Base-by-base conservation (phyloP, 2,888 invertebrate genomes). In the Zonitis immaculata region DNA sequence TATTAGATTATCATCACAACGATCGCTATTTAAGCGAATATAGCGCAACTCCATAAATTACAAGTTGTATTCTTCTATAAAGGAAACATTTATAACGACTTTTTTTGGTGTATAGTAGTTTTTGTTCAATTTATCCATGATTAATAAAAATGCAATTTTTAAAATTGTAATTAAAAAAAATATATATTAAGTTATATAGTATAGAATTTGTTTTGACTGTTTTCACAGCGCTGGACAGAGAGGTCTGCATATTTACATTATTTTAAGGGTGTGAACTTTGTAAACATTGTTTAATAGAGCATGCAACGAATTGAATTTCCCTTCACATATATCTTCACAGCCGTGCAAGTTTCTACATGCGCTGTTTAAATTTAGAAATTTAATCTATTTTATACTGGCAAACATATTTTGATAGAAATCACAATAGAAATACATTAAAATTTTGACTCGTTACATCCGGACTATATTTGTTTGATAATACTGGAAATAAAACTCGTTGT, bases 251-350 rank as follows among this genome's bases (percentile, higher is more conserved):
- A 66, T 65, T 64, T 66, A 63, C 62, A 58, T 64, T 66, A 66
- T 65, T 66, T 64, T 63, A 62, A 61, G 67, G 67, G 69, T 68
- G 70, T 62, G 66, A 68, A 66, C 67, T 64, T 62, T 62, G 67
- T 69, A 69, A 69, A 69, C 66, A 69, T 69, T 69, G 69, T 67
- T 69, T 69, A 69, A 67, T 67, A 67, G 67, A 65, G 64, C 69
- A 65, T 69, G 67, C 66, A 66, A 65, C 64, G 66, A 66, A 66
- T 67, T 63, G 64, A 68, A 68, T 68, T 69, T 70, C 66, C 66
- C 63, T 61, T 58, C 64, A 63, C 68, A 68, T 68, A 67, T 66
- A 67, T 69, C 64, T 66, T 64, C 56, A 52, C 59, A 57, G 57
- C 67, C 39, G 66, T 66, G 68, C 66, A 61, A 67, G 61, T 61